Evolutionary conservation across 2,888 invertebrate genomes (phyloP), one percentile per base, ranked within the genome.

Genomic region (Raillietiella orientalis): DNA sequence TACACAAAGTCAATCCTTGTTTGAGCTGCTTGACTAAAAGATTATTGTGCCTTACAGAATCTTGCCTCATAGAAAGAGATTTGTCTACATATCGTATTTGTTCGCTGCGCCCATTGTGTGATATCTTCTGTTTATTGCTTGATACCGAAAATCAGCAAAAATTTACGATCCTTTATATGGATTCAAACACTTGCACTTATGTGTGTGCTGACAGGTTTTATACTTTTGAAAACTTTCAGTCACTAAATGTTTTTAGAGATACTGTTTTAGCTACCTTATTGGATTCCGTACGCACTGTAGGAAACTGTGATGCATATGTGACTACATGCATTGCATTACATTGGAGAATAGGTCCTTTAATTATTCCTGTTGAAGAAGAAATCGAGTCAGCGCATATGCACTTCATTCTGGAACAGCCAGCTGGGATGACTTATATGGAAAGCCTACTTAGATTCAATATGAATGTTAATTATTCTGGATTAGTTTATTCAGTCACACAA

Each of bases 391-490:
- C 69, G 38, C 72, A 87, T 36, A 58, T 87, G 30, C 70, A 74
- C 53, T 64, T 69, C 38, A 50, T 69, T 19, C 58, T 62, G 36
- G 56, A 58, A 36, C 57, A 58, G 17, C 62, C 64, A 31, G 58
- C 56, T 13, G 54, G 55, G 21, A 56, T 60, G 45, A 48, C 56
- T 4, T 64, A 67, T 39, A 46, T 63, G 14, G 77, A 84, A 43
- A 70, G 79, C 35, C 62, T 96, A 13, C 66, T 74, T 36, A 55
- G 93, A 31, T 96, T 96, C 50, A 96, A 96, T 52, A 74, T 82
- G 25, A 96, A 96, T 49, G 64, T 90, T 38, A 79, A 93, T 3
- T 96, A 93, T 52, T 87, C 79, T 48, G 96, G 96, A 12, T 62
- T 96, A 25, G 62, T 79, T 34, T 87, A 93, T 50, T 79, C 90